Evolutionary conservation across 2,113 vertebrate genomes (phyloP).

Genomic region (Mohoua ochrocephala): DNA sequence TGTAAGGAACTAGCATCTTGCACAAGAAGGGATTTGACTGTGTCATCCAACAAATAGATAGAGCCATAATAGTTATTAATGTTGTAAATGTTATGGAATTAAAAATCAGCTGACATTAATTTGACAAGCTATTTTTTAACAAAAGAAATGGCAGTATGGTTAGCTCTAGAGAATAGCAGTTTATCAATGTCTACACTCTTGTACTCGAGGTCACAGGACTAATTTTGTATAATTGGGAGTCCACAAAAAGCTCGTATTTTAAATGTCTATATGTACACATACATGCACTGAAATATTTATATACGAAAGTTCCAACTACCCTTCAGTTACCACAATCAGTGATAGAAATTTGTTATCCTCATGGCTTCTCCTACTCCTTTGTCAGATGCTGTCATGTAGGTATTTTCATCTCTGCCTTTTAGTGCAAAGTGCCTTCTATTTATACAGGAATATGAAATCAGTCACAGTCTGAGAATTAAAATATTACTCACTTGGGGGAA

Average conservation of each 20-base stretch:
- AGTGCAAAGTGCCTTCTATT: not conserved
- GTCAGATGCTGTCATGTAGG: not conserved
- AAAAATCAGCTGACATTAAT: not conserved
- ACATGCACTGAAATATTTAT: not conserved
- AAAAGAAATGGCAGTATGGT: not conserved
- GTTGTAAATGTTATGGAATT: not conserved
- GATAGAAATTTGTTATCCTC: not conserved
- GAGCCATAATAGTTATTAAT: not conserved
- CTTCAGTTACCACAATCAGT: not conserved
- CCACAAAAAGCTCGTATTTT: not conserved
- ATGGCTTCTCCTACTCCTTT: not conserved
- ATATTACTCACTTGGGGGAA: not conserved
- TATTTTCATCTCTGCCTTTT: not conserved
- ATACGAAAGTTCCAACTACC: not conserved
- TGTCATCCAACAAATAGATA: not conserved
- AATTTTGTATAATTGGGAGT: not conserved
- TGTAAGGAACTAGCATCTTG: not conserved
- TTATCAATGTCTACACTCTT: not conserved
- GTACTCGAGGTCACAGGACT: not conserved
- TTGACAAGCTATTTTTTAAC: not conserved
- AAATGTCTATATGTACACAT: not conserved
- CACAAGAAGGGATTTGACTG: not conserved
- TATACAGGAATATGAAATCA: not conserved
- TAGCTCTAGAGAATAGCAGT: not conserved
- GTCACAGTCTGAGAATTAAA: not conserved